Evolutionary conservation across 2,797 vertebrate species (phyloP).

Genomic region (Acrossocheilus wenchowensis): DNA sequence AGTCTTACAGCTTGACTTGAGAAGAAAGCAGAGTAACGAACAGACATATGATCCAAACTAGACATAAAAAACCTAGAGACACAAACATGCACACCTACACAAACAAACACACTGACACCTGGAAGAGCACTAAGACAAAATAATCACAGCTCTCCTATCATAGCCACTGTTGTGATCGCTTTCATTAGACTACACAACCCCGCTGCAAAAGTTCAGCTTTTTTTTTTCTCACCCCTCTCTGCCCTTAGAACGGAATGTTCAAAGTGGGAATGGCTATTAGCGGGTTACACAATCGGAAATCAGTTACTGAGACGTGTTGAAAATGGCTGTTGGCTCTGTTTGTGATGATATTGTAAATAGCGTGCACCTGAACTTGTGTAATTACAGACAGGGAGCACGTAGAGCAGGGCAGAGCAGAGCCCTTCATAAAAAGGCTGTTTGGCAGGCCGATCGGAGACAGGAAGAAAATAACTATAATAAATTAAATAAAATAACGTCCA

Average conservation of each 20-base stretch:
- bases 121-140: constrained; percentile 19
- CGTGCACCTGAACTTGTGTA: constrained; percentile 38
- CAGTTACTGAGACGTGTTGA: constrained; percentile 28
- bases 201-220: background rate
- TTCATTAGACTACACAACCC: constrained; percentile 30
- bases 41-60: constrained; percentile 5
- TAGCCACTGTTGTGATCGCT: background rate
- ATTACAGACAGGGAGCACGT: constrained; percentile 2
- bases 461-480: background rate
- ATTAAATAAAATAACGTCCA: background rate
- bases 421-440: constrained; percentile 4
- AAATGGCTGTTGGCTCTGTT: constrained; percentile 32
- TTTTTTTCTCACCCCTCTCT: constrained; percentile 13
- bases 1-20: constrained; percentile 9
- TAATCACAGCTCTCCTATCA: constrained; percentile 16
- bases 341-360: constrained; percentile 24
- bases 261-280: constrained; percentile 41
- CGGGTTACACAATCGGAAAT: constrained; percentile 50
- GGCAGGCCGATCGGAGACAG: background rate
- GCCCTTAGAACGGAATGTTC: constrained; percentile 59
- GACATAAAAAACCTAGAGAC: constrained; percentile 7
- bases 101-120: constrained; percentile 23
- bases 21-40: background rate
- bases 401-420: background rate
- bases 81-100: background rate